Base-by-base conservation (phyloP, 2,888 invertebrate species). In the Melipona beecheii region DNA sequence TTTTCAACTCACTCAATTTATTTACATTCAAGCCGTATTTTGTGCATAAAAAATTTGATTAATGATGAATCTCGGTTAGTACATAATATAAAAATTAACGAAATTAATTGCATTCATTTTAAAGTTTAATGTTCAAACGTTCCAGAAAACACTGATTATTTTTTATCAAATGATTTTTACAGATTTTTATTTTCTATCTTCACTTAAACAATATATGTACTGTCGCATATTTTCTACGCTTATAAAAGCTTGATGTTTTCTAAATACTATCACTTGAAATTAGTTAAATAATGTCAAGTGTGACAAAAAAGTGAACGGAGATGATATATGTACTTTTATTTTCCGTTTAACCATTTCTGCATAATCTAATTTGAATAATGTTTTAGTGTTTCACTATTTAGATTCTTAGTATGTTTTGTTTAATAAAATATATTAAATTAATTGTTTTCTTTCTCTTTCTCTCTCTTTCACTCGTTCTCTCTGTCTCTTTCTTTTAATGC, bases 1-100 rank as follows among this genome's bases (percentile, higher is more conserved):
- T 78, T 87, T 88, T 68, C 86, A 90, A 86, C 78, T 91, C 85
- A 31, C 87, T 89, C 78, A 84, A 88, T 92, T 93, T 93, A 93
- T 93, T 93, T 93, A 93, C 92, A 92, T 91, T 91, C 87, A 90
- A 91, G 85, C 91, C 87, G 84, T 91, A 85, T 88, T 88, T 91
- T 89, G 90, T 91, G 91, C 91, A 75, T 49, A 90, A 88, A 86
- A 84, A 90, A 90, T 86, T 89, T 78, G 89, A 85, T 85, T 89
- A 86, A 89, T 84, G 87, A 86, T 80, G 64, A 84, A 81, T 65
- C 82, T 79, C 82, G 75, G 85, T 86, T 52, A 52, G 21, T 52
- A 82, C 90, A 86, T 91, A 43, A 43, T 43, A 92, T 90, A 92
- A 91, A 91, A 91, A 85, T 85, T 78, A 84, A 86, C 73, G 80